Percentiles rank a stretch among this genome's conserved stretches.
Conservation (phyloP, 1,140 invertebrate genomes). For the Grapholita molesta region DNA sequence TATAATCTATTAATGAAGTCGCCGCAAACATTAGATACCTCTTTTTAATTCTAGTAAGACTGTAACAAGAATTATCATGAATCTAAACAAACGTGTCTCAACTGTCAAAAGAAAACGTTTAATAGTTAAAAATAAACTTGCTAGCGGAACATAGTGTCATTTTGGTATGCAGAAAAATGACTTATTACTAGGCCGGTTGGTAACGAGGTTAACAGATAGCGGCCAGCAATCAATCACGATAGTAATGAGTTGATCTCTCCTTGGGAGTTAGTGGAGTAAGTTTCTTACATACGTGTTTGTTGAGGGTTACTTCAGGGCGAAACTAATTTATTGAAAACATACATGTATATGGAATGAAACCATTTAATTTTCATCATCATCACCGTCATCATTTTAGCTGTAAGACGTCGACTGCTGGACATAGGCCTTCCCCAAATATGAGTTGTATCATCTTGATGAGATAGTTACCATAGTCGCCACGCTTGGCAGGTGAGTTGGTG, state of each 20-base stretch:
- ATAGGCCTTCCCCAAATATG: too few species aligned
- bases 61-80: neutral
- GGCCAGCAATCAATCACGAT: constrained; percentile 6
- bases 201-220: constrained; percentile 11
- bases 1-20: too few species aligned
- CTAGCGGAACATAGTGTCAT: neutral
- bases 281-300: neutral
- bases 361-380: too few species aligned
- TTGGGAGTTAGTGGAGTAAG: neutral
- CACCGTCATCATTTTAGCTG: too few species aligned
- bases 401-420: too few species aligned
- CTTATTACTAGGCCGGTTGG: neutral
- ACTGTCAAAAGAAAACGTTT: neutral
- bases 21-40: too few species aligned
- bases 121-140: neutral
- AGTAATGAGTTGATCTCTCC: constrained; percentile 6
- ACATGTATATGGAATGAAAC: too few species aligned
- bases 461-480: too few species aligned
- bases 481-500: too few species aligned
- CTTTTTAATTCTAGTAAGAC: too few species aligned
- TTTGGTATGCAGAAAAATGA: constrained; percentile 7
- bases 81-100: neutral
- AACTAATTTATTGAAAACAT: neutral
- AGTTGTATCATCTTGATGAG: too few species aligned
- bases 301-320: neutral